Percentiles rank a stretch among this genome's conserved stretches.
These are phyloP conservation scores for Myotis davidii DNA, from an alignment of 2,113 vertebrate genomes.

Conservation along the genomic window DNA sequence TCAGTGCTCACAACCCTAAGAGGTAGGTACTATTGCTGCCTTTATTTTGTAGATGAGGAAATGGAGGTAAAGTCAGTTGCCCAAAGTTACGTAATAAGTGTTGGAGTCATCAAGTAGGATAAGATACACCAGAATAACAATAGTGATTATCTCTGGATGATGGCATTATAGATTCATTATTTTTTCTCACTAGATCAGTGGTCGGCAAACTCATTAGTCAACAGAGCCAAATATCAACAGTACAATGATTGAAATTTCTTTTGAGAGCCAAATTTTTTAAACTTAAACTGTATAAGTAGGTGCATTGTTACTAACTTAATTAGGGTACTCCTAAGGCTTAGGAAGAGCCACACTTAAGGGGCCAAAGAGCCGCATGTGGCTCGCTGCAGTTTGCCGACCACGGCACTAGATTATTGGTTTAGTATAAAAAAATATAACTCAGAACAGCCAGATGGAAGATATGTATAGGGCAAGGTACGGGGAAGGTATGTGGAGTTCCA, in stretches of 20 bases:
- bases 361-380: no score
- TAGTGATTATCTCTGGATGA: background rate
- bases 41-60: background rate
- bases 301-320: no score
- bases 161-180: background rate
- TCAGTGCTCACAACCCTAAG: background rate
- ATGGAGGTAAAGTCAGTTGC: background rate
- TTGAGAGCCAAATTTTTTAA: no score
- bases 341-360: no score
- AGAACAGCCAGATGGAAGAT: background rate
- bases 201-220: no score
- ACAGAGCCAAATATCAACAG: no score
- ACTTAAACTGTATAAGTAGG: no score
- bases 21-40: background rate
- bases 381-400: no score
- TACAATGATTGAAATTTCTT: no score
- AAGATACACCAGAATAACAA: background rate
- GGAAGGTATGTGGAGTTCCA: background rate
- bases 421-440: background rate
- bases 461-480: background rate
- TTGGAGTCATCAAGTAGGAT: background rate
- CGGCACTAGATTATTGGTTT: background rate
- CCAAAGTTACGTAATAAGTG: background rate
- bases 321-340: no score
- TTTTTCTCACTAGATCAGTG: background rate